A percentile compares a stretch with the other conserved stretches of the same genome.
These are phyloP conservation scores for Arnoldichthys spilopterus DNA, from an alignment of 2,797 vertebrate species.

Conservation along the genomic window DNA sequence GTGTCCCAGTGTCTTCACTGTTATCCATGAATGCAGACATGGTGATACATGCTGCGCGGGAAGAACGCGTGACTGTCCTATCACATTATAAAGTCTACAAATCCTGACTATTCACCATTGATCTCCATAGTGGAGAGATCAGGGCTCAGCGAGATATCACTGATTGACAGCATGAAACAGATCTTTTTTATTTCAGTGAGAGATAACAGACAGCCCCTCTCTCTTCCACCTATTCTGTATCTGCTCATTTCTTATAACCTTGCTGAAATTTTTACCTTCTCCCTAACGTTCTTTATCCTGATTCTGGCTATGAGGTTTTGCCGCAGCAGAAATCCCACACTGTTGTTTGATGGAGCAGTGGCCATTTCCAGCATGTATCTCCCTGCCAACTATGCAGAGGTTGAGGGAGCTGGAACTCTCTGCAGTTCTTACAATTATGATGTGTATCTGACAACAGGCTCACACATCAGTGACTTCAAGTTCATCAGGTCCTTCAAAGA, in stretches of 20 bases:
- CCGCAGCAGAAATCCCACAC: no score
- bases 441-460: no score
- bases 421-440: no score
- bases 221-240: constrained; percentile 22
- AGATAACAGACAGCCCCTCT: constrained; percentile 33
- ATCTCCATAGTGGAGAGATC: constrained; percentile 67
- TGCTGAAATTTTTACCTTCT: constrained; percentile 55
- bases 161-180: constrained; percentile 79
- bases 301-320: constrained; percentile 49
- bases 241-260: constrained; percentile 41
- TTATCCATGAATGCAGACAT: no score
- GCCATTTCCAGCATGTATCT: no score
- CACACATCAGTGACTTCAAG: constrained; percentile 29
- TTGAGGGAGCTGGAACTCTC: no score
- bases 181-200: constrained; percentile 66
- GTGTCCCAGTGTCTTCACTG: no score
- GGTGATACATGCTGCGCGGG: no score
- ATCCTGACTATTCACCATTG: constrained; percentile 82
- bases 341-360: no score
- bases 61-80: no score
- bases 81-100: constrained; percentile 66
- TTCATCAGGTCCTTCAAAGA: constrained; percentile 56
- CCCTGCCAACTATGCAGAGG: no score
- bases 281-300: constrained; percentile 57
- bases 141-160: constrained; percentile 78